Base-by-base conservation (phyloP, 2,888 invertebrate species). In the Ornithoptera priamus region DNA sequence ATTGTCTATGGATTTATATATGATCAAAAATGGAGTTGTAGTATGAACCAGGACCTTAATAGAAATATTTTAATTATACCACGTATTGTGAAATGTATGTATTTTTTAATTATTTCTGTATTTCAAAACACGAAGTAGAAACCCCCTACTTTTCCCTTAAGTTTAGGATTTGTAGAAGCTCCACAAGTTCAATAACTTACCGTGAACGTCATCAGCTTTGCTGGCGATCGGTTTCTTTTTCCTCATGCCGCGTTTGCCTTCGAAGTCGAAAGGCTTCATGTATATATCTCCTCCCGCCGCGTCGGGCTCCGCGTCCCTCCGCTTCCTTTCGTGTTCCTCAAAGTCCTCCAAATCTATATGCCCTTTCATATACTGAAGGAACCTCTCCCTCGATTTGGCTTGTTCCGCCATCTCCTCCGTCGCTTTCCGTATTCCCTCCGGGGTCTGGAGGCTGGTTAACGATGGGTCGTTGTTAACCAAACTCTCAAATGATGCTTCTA, bases 241-340 rank as follows among this genome's bases (percentile, higher is more conserved):
- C 81, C 87, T 92, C 68, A 85, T 83, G 10, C 85, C 80, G 58
- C 89, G 85, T 75, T 90, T 90, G 1, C 93, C 92, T 58, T 94
- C 93, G 77, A 95, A 95, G 73, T 94, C 94, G 74, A 94, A 90
- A 6, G 94, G 85, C 75, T 94, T 94, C 76, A 93, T 93, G 73
- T 94, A 93, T 20, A 95, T 88, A 61, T 93, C 89, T 5, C 84
- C 80, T 8, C 84, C 80, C 22, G 82, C 88, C 0, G 90, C 84
- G 30, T 88, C 90, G 0, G 90, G 92, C 5, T 87, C 86, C 1
- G 92, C 93, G 46, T 87, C 89, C 39, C 86, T 83, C 74, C 81
- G 88, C 70, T 72, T 80, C 74, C 89, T 84, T 76, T 86, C 86
- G 65, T 87, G 85, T 17, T 86, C 85, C 72, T 89, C 89, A 53